Evolutionary conservation across 2,888 invertebrate genomes (phyloP).

Genomic region (Spisula solida): DNA sequence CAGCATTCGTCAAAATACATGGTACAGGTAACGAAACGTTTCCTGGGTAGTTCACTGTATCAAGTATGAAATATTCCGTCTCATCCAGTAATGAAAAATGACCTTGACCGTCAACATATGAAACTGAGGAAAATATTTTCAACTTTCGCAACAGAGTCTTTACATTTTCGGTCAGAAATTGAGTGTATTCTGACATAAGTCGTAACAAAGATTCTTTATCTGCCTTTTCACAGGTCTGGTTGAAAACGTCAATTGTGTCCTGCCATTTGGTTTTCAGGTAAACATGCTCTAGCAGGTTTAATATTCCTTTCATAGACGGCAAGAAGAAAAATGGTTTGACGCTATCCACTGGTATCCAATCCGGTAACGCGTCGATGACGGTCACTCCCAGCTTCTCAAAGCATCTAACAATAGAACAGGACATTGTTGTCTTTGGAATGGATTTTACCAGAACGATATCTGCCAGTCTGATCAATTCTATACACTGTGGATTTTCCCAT

Average conservation of each 20-base stretch:
- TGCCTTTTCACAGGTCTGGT: background rate
- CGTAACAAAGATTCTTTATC: slow-evolving; percentile 10
- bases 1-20: background rate
- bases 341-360: slow-evolving; percentile 27
- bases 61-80: background rate
- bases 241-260: slow-evolving; percentile 1
- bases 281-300: slow-evolving; percentile 13
- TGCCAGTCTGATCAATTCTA: slow-evolving; percentile 13
- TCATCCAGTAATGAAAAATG: background rate
- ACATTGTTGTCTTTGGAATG: background rate
- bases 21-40: background rate
- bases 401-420: slow-evolving; percentile 5
- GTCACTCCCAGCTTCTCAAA: slow-evolving; percentile 34
- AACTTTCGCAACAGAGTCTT: background rate
- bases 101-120: background rate
- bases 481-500: background rate
- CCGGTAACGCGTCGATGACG: slow-evolving; percentile 21
- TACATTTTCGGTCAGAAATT: slow-evolving; percentile 19
- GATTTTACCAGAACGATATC: slow-evolving; percentile 11
- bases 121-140: background rate
- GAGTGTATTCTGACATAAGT: slow-evolving; percentile 14
- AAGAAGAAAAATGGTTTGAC: slow-evolving; percentile 20
- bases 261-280: background rate
- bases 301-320: slow-evolving; percentile 26
- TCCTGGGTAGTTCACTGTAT: slow-evolving; percentile 8